Evolutionary conservation across 2,113 vertebrate genomes (phyloP).

Genomic region (Polypterus bichir): DNA sequence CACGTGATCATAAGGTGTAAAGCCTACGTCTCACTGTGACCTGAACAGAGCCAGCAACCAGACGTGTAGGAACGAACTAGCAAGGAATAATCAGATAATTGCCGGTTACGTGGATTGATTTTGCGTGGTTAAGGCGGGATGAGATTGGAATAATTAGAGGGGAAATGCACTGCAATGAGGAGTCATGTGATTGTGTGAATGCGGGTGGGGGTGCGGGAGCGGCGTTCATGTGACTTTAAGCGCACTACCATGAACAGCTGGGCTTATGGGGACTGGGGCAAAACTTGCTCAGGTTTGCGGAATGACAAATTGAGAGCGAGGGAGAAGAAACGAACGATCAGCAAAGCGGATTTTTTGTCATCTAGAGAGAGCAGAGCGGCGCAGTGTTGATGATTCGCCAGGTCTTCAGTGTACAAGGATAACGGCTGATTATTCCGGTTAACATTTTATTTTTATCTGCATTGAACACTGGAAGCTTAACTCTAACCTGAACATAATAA

Average conservation of each 20-base stretch:
- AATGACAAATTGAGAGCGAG: not conserved
- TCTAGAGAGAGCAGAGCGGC: not conserved
- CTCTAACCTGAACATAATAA: no score
- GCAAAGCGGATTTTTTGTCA: not conserved
- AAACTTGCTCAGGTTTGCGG: not conserved
- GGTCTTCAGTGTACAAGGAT: not conserved
- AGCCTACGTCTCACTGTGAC: no score
- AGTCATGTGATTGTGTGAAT: slow-evolving; percentile 1
- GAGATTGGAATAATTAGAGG: slow-evolving; percentile 13
- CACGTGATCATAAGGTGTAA: no score
- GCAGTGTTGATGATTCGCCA: no score
- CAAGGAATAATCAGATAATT: no score
- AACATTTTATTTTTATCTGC: not conserved
- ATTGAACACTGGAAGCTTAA: not conserved
- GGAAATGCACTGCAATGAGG: slow-evolving; percentile 10
- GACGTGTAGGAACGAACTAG: no score
- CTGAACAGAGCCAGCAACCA: no score
- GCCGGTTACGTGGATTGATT: no score
- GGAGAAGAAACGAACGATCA: not conserved
- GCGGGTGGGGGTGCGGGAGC: not conserved
- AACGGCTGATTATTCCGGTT: not conserved
- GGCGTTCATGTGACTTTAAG: not conserved
- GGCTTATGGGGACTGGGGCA: not conserved
- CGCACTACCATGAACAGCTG: not conserved
- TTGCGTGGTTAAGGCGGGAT: no score